Conservation (phyloP, 2,797 vertebrate species). For the Heliangelus exortis region DNA sequence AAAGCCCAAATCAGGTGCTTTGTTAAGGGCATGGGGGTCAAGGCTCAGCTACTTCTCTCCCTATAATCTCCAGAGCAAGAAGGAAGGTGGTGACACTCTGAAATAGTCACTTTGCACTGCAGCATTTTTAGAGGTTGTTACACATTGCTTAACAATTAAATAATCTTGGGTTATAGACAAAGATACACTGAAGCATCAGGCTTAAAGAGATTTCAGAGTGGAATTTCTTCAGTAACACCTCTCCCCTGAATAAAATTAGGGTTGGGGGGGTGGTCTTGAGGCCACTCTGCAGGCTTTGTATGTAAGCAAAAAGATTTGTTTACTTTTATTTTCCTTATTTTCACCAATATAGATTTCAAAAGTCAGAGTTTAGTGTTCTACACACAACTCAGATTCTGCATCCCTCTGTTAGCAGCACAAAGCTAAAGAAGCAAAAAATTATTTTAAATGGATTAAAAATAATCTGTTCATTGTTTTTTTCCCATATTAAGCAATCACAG, state of each 20-base stretch:
- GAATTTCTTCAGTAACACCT: neutral
- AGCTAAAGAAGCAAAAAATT: neutral
- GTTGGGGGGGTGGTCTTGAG: neutral
- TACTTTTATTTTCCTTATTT: neutral
- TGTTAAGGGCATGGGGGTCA: accelerated
- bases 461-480: neutral
- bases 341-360: neutral
- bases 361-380: neutral
- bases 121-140: neutral
- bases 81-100: neutral
- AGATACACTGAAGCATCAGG: neutral
- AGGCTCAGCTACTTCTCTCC: neutral
- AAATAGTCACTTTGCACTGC: neutral
- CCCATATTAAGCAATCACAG: constrained; percentile 18
- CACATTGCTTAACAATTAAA: neutral
- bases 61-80: neutral
- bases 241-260: neutral
- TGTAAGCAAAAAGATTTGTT: neutral
- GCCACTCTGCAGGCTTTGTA: neutral
- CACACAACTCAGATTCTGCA: neutral
- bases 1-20: neutral
- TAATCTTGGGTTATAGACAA: neutral
- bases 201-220: neutral
- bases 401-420: neutral
- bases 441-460: constrained; percentile 35